Percentiles rank a stretch among this genome's conserved stretches.
Evolutionary conservation across 2,888 invertebrate species (phyloP).

Genomic region (Lasioglossum villosulum): DNA sequence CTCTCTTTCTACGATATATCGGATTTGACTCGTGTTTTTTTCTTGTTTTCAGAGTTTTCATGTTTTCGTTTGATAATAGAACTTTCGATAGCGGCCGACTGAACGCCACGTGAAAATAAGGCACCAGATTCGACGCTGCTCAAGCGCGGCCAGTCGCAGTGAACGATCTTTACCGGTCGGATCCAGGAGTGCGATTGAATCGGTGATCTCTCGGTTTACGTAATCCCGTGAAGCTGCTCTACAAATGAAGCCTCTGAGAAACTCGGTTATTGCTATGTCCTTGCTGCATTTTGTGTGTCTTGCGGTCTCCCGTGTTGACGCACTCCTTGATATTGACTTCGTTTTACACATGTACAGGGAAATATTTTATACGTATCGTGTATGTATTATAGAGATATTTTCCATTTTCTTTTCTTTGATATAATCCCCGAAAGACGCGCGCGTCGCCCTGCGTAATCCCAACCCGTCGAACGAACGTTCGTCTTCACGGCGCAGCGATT

Average conservation of each 20-base stretch:
- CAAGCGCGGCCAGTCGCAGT: constrained; percentile 50
- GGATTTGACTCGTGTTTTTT: not conserved
- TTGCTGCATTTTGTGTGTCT: not conserved
- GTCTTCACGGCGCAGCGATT: not conserved
- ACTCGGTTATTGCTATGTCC: constrained; percentile 36
- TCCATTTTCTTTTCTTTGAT: not conserved
- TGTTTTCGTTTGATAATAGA: not conserved
- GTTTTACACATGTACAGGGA: constrained; percentile 19
- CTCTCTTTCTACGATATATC: not conserved
- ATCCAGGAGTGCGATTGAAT: constrained; percentile 47
- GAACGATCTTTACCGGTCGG: constrained; percentile 38
- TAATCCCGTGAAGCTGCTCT: constrained; percentile 34
- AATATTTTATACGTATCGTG: not conserved
- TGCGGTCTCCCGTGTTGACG: not conserved
- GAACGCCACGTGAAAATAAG: constrained; percentile 80
- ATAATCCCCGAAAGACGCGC: not conserved
- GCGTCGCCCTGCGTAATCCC: not conserved
- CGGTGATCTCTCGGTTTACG: constrained; percentile 27
- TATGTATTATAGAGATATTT: not conserved
- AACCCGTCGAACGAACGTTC: not conserved
- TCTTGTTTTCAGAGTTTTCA: not conserved
- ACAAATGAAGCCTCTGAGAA: constrained; percentile 31
- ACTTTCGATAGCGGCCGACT: constrained; percentile 78
- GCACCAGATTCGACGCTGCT: constrained; percentile 79
- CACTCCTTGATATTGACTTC: constrained; percentile 50